phyloP scores from a whole-genome alignment of 2,797 vertebrate genomes.

The Diceros bicornis region DNA sequence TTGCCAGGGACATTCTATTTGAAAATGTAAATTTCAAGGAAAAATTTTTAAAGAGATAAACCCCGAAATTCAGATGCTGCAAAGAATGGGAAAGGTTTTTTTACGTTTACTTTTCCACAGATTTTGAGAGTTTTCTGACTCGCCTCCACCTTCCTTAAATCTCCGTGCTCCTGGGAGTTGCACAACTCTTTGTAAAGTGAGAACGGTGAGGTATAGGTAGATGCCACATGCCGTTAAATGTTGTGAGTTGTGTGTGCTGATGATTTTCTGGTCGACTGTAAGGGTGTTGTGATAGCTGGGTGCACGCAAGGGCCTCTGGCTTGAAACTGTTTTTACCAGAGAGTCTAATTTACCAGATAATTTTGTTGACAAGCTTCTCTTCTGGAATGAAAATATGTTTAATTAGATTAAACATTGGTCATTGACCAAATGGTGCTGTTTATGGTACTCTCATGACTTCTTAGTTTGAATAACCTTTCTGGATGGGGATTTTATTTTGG shows the following conservation, averaged over 20 bases:
- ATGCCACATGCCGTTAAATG: too few species aligned
- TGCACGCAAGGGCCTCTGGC: neutral
- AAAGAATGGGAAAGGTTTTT: neutral
- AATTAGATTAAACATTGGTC: neutral
- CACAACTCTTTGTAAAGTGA: neutral
- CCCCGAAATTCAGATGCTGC: neutral
- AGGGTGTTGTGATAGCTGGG: neutral
- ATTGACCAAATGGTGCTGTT: neutral
- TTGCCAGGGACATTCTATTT: neutral
- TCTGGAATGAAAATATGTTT: neutral
- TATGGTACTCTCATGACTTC: neutral
- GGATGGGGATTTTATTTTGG: neutral
- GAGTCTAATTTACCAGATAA: neutral
- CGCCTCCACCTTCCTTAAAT: neutral
- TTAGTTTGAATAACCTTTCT: neutral
- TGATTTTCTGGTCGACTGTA: neutral
- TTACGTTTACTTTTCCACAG: neutral
- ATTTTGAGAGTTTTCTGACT: neutral
- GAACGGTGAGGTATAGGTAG: neutral
- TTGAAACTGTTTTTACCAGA: neutral
- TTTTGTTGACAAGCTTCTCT: neutral
- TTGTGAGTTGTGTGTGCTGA: neutral
- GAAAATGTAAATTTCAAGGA: constrained; percentile 28
- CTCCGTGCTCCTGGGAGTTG: neutral
- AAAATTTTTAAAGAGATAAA: neutral